Base-by-base conservation (phyloP, 2,888 invertebrate species). In the Sesamia inferens region DNA sequence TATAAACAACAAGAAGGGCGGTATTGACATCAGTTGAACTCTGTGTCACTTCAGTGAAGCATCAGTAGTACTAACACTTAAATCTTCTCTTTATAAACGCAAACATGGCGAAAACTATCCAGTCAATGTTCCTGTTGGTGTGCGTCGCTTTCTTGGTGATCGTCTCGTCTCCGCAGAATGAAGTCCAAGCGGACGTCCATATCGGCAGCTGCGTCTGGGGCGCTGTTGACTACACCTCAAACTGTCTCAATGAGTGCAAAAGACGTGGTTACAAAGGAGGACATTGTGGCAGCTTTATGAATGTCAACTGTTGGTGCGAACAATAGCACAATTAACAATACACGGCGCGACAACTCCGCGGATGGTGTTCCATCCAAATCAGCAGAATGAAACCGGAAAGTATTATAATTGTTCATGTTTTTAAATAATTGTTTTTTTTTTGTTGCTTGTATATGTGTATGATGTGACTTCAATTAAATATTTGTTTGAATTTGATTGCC, bases 191-290 rank as follows among this genome's bases (percentile, higher is more conserved):
- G 0, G 89, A 89, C 64, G 79, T 76, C 19, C 84, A 62, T 5
- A 76, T 89, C 44, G 89, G 89, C 39, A 89, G 89, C 77, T 89
- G 89, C 54, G 89, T 89, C 0, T 89, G 88, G 88, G 89, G 88
- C 0, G 89, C 79, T 5, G 87, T 88, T 0, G 47, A 89, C 82
- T 89, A 89, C 73, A 87, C 85, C 0, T 88, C 90, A 0, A 68
- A 89, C 70, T 89, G 89, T 71, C 86, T 87, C 47, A 39, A 48
- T 0, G 89, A 89, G 67, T 89, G 89, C 80, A 83, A 84, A 65
- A 62, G 88, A 7, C 83, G 87, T 11, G 85, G 85, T 0, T 78
- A 76, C 78, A 78, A 68, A 22, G 88, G 88, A 8, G 88, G 88
- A 0, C 88, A 88, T n/a, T 88, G 88, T 44, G 88, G 85, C 13